Base-by-base conservation (phyloP, 2,888 invertebrate species). In the Mythimna ferrago region DNA sequence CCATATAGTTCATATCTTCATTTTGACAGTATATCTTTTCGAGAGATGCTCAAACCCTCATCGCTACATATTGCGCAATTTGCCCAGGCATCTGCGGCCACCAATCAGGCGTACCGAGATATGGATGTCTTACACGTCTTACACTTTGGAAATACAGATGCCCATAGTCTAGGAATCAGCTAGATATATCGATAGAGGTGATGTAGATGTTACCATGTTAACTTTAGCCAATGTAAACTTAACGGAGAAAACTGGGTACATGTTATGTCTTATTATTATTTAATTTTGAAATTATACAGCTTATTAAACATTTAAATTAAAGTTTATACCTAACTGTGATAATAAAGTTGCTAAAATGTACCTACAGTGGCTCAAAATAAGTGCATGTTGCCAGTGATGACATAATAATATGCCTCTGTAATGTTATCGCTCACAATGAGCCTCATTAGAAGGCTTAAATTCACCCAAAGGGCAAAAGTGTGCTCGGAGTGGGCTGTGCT, bases 21-120 rank as follows among this genome's bases (percentile, higher is more conserved):
- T 54, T 44, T 53, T 35, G 7, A 62, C 41, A 48, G 16, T 35
- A 41, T 7, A 38, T 38, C 38, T 56, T 56, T 26, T 5, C 48
- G 54, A 56, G 35, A 48, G 2, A 73, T 38, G n/a, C 11, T 48
- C 2, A 1, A 3, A 48, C 16, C 35, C 14, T 54, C 10, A 3
- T 44, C 10, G 54, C 54, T 56, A 44, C 35, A 35, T 44, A 63
- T 70, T 63, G 62, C 44, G 38, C n/a, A 32, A 70, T 63, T 51
- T 14, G 38, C 26, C 19, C 53, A 44, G 5, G 10, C 62, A 76
- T 57, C 62, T 75, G 70, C 70, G 58, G 58, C 58, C 35, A 58
- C 53, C 62, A 70, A 76, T 76, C 75, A 44, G 21, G 38, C 26
- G 26, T 38, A 76, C n/a, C 63, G 44, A 38, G 70, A 58, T 63